Percentiles rank a stretch among this genome's conserved stretches.
Evolutionary conservation across 2,113 vertebrate genomes (phyloP).

Genomic region (Gymnogyps californianus): DNA sequence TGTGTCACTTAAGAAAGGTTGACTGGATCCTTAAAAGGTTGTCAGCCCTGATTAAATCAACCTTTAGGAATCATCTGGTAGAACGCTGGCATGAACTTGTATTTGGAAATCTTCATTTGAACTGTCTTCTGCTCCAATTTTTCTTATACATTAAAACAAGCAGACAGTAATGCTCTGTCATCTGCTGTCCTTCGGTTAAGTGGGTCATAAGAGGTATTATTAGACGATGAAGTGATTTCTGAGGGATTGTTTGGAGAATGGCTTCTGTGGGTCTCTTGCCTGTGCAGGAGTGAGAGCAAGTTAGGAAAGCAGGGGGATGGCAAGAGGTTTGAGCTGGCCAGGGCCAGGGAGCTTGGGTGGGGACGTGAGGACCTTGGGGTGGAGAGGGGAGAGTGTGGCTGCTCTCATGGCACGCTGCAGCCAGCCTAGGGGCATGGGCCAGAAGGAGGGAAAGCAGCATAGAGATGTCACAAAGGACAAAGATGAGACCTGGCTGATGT

Average conservation of each 20-base stretch:
- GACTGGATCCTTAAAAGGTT: background rate
- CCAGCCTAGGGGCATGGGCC: no score
- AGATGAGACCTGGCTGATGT: background rate
- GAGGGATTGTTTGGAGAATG: background rate
- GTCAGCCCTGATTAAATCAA: background rate
- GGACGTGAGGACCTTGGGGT: background rate
- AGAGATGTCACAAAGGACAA: background rate
- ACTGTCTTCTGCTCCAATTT: background rate
- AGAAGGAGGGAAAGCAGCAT: background rate
- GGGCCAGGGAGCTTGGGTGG: background rate
- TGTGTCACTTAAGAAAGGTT: background rate
- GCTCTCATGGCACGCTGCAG: rapidly evolving
- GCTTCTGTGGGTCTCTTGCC: background rate
- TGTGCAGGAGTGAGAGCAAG: background rate
- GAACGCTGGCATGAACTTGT: background rate
- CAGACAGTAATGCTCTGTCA: background rate
- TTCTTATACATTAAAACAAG: background rate
- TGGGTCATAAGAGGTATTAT: background rate
- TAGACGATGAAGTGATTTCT: background rate
- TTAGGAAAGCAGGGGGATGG: background rate
- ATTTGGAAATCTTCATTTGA: background rate
- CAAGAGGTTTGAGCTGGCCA: background rate
- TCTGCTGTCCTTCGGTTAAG: background rate
- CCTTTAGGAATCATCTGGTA: background rate
- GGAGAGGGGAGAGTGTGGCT: background rate